Base-by-base conservation (phyloP, 2,113 vertebrate species). In the Semicossyphus pulcher region DNA sequence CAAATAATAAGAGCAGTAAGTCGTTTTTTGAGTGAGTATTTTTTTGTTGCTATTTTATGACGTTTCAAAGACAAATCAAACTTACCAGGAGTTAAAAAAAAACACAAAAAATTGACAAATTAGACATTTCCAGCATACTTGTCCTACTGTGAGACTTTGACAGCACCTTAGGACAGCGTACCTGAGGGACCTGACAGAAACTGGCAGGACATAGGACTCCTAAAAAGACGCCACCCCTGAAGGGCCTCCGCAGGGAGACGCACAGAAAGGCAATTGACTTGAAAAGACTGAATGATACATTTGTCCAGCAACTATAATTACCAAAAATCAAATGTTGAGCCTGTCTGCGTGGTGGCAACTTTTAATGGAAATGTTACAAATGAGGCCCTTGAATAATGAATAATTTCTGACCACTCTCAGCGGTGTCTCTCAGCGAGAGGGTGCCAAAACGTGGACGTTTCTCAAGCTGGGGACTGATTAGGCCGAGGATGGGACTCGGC, bases 321-420 rank as follows among this genome's bases (percentile, higher is more conserved):
- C 93, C 60, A 92, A 94, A 96, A 95, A 94, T 93, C 94, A 94
- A 94, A 92, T 88, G 86, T 91, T 87, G 88, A 49, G 88, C 78
- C 86, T 89, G 93, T 91, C 95, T 75, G 92, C 87, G 88, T 93
- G 94, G 91, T 83, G 93, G 81, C 88, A 91, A 93, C 87, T 92
- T 94, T 93, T 92, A 94, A 95, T 91, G 76, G 93, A 97, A 97
- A 96, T 94, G 94, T 95, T 96, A 96, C 95, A 96, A 97, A 96
- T 94, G 93, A 95, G 94, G 94, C 91, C 93, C 92, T 94, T 91
- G 95, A 95, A 96, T 95, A 94, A 97, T 95, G 97, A 96, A 95
- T 95, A 89, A 94, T 95, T 92, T 92, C 93, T 93, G 94, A 92
- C 93, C 95, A 91, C 91, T 95, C 96, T 90, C 96, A 96, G 95